phyloP scores from a whole-genome alignment of 2,113 vertebrate genomes.

The Nymphicus hollandicus region DNA sequence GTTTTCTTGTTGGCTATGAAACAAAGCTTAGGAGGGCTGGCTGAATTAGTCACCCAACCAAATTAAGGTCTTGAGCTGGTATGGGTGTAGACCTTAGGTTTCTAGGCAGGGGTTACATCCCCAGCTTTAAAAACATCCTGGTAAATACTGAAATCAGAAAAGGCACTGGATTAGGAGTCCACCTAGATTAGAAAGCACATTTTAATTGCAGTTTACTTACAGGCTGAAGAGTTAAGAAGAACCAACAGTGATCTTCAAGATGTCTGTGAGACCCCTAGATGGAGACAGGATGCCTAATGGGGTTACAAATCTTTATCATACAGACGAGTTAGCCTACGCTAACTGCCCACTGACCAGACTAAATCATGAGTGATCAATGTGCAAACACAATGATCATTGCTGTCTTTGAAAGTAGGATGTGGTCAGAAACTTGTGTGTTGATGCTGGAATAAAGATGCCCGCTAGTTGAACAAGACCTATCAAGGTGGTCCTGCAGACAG shows the following conservation, averaged over 20 bases:
- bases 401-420: not conserved
- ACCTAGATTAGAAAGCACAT: not conserved
- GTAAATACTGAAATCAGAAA: not conserved
- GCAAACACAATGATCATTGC: not conserved
- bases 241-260: not conserved
- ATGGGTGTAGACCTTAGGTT: not conserved
- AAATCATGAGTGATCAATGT: accelerated
- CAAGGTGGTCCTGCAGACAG: not conserved
- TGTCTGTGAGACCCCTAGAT: not conserved
- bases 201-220: not conserved
- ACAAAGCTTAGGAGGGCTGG: not conserved
- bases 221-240: not conserved
- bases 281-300: not conserved
- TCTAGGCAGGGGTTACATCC: not conserved
- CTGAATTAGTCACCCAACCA: not conserved
- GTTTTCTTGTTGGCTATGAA: not conserved
- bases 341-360: not conserved
- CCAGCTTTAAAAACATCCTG: not conserved
- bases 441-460: not conserved
- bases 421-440: not conserved
- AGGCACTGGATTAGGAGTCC: not conserved
- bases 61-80: not conserved
- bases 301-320: not conserved
- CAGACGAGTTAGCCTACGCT: not conserved
- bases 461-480: not conserved